phyloP scores from a whole-genome alignment of 2,113 vertebrate genomes.

The Hippocampus comes region DNA sequence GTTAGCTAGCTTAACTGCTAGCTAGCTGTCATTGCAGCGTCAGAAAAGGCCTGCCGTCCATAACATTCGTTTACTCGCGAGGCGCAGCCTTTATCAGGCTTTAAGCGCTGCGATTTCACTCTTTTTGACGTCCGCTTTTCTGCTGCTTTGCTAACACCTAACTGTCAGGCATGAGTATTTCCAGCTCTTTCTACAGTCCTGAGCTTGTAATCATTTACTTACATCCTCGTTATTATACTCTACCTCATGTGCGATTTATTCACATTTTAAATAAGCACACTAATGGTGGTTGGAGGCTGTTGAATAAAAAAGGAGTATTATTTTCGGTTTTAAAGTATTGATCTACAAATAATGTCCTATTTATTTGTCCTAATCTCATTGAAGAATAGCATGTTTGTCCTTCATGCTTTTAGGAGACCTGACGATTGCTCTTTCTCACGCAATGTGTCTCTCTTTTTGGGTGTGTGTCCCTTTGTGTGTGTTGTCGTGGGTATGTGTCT shows the following conservation, averaged over 20 bases:
- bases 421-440: background rate
- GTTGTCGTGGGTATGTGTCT: too few relatives aligned
- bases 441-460: background rate
- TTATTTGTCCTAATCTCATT: too few relatives aligned
- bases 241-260: background rate
- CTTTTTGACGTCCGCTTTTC: background rate
- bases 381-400: too few relatives aligned
- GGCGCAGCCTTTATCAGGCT: background rate
- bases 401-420: too few relatives aligned
- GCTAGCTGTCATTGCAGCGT: constrained; percentile 60
- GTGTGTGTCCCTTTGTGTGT: background rate
- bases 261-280: background rate
- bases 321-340: background rate
- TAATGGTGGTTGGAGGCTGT: background rate
- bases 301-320: background rate
- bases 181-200: background rate
- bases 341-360: too few relatives aligned
- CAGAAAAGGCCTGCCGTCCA: constrained; percentile 20
- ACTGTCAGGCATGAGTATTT: background rate
- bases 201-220: background rate
- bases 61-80: background rate
- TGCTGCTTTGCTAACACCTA: background rate
- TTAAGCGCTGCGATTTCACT: background rate
- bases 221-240: background rate
- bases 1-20: background rate